These are phyloP conservation scores for Melanostoma scalare DNA, from an alignment of 2,888 invertebrate species.

Conservation along the genomic window DNA sequence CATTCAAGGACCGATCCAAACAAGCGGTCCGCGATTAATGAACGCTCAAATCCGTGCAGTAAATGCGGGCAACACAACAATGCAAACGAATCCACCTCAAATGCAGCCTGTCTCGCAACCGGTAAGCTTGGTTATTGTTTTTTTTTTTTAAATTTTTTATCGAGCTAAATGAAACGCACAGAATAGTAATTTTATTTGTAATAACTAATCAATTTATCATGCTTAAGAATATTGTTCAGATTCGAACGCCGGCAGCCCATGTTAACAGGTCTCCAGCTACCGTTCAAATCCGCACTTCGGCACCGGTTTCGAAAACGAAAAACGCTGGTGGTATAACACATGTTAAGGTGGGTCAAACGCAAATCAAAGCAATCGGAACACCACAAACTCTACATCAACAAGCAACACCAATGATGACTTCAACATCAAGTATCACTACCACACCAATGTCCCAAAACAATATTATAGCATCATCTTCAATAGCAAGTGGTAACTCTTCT, in stretches of 20 bases:
- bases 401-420: constrained; percentile 78
- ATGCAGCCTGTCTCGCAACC: constrained; percentile 81
- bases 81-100: constrained; percentile 77
- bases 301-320: constrained; percentile 76
- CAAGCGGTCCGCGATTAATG: constrained; percentile 79
- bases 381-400: constrained; percentile 60
- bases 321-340: constrained; percentile 77
- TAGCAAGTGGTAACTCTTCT: constrained; percentile 25
- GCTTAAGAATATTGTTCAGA: constrained; percentile 81
- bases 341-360: constrained; percentile 82
- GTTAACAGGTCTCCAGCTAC: constrained; percentile 78
- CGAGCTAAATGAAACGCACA: too few species aligned
- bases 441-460: constrained; percentile 68
- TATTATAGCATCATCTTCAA: constrained; percentile 57
- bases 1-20: constrained; percentile 78
- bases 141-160: constrained; percentile 73
- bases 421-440: constrained; percentile 77
- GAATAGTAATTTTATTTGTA: too few species aligned
- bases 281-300: constrained; percentile 79
- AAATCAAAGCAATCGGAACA: constrained; percentile 80
- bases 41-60: constrained; percentile 79
- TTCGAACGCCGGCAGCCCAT: constrained; percentile 78
- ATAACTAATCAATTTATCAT: constrained; percentile 22
- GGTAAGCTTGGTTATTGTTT: constrained; percentile 76
- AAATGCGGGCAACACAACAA: constrained; percentile 74